Evolutionary conservation across 2,888 invertebrate genomes (phyloP), one percentile per base, ranked within the genome.

Genomic region (Agapetus fuscipes): DNA sequence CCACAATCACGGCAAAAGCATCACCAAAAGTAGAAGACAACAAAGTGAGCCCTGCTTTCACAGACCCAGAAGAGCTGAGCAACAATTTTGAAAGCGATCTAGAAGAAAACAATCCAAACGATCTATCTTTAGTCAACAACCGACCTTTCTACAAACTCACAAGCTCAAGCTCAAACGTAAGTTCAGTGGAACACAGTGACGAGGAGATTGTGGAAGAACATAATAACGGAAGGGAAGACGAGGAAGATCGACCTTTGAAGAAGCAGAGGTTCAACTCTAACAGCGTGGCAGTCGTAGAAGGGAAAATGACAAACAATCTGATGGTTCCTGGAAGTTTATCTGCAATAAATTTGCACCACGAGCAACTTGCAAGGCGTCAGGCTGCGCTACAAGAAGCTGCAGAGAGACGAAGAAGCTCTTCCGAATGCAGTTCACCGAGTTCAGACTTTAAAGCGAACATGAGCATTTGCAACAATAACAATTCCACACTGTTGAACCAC

Each of bases 391-490:
- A 57, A 39, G 60, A 59, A 36, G 50, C 56, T 40, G 47, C 51
- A n/a, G 55, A 52, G 39, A 51, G 48, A 26, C 39, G 48, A 15
- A 43, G 48, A 24, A 35, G 72, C 48, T 80, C 80, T 24, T 80
- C 80, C 49, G 80, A 81, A 71, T 80, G 81, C 66, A 80, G 80
- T 57, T 80, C 80, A 49, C 81, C 81, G 2, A 79, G 76, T 16
- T 72, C 76, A 20, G 78, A 78, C 54, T 69, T 76, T 50, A 78
- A 78, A 58, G 74, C 76, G 52, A 60, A 55, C 44, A 65, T 60
- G 53, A 62, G 63, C 43, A 67, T 76, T 51, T 72, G 76, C 56
- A 65, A 64, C 41, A 77, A 78, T 54, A 74, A 75, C 52, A 80
- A 78, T 57, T 76, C 71, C 61, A 76, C 74, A 56, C 62, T 77